Evolutionary conservation across 2,888 invertebrate genomes (phyloP), one percentile per base, ranked within the genome.

Genomic region (Drosophila subsilvestris): DNA sequence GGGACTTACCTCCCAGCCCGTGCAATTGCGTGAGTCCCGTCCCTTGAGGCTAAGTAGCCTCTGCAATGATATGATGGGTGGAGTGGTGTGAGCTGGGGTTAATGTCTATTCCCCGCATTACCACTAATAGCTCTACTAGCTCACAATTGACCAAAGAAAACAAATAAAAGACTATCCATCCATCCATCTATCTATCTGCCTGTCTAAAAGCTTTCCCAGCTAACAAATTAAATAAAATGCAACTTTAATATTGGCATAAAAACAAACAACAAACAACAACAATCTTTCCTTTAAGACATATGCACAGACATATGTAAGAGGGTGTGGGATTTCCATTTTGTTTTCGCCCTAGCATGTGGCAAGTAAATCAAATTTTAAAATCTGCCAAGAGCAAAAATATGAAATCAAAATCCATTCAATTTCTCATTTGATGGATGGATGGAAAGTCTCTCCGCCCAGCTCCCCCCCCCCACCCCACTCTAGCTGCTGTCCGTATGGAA

Each of bases 331-430:
- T 56, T 44, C 10, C 29, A 37, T 48, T 54, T 53, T 55, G 27
- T 9, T 27, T 49, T 49, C 10, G 51, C 25, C 37, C 5, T 17
- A 47, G 29, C 48, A 48, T 66, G 62, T 58, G 61, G 42, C 49
- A 51, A 62, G 66, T 61, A 61, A 66, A 74, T 74, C 57, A 67
- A 75, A 63, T 71, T 66, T 62, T 63, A 62, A 71, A 70, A 74
- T 66, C 66, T 70, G 70, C 53, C 65, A 71, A 62, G 29, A 59
- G 59, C 55, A 68, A 60, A 72, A 72, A 75, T 67, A 63, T 67
- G 65, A 57, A 75, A 75, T 77, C 69, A 73, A 79, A 78, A 68
- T 66, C 67, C 78, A 65, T 69, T 76, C 71, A 71, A 65, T 78
- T 75, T 61, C 62, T 72, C 75, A 70, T 74, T 72, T 60, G 65